Evolutionary conservation across 2,797 vertebrate species (phyloP).

Genomic region (Phrynocephalus vlangalii): DNA sequence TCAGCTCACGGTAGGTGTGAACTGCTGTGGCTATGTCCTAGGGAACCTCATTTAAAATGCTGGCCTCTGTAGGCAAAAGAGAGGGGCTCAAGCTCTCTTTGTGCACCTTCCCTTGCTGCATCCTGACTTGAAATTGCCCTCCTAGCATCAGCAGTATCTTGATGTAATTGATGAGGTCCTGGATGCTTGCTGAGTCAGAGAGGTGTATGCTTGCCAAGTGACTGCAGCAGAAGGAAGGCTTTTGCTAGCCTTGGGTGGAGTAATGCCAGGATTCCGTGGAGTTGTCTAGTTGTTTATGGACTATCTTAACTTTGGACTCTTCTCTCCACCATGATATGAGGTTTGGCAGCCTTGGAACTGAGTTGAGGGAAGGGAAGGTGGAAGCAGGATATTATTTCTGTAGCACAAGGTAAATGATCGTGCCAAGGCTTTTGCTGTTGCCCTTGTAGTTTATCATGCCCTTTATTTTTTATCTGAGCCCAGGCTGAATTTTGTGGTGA

Average conservation of each 20-base stretch:
- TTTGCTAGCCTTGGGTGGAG: slow-evolving; percentile 52
- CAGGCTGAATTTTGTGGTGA: background rate
- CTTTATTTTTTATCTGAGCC: background rate
- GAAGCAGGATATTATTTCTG: background rate
- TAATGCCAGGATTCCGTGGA: slow-evolving; percentile 63
- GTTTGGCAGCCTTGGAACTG: background rate
- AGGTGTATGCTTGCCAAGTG: slow-evolving; percentile 72
- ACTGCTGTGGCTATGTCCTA: background rate
- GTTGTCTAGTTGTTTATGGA: slow-evolving; percentile 62
- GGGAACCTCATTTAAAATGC: slow-evolving; percentile 1
- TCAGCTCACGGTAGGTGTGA: background rate
- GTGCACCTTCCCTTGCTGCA: slow-evolving; percentile 38
- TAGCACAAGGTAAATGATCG: background rate
- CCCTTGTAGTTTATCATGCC: slow-evolving; percentile 26
- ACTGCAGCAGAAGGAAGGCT: slow-evolving; percentile 75
- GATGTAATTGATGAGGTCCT: slow-evolving; percentile 73
- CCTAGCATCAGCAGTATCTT: slow-evolving; percentile 68
- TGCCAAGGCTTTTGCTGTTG: background rate
- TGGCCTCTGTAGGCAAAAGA: background rate
- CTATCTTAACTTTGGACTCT: slow-evolving; percentile 48
- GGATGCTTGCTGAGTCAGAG: slow-evolving; percentile 76
- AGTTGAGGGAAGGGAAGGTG: slow-evolving; percentile 12
- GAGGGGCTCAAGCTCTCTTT: slow-evolving; percentile 8
- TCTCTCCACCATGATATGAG: slow-evolving; percentile 19
- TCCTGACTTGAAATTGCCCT: slow-evolving; percentile 61